Evolutionary conservation across 2,113 vertebrate genomes (phyloP), one percentile per base, ranked within the genome.

Genomic region (Astur gentilis): DNA sequence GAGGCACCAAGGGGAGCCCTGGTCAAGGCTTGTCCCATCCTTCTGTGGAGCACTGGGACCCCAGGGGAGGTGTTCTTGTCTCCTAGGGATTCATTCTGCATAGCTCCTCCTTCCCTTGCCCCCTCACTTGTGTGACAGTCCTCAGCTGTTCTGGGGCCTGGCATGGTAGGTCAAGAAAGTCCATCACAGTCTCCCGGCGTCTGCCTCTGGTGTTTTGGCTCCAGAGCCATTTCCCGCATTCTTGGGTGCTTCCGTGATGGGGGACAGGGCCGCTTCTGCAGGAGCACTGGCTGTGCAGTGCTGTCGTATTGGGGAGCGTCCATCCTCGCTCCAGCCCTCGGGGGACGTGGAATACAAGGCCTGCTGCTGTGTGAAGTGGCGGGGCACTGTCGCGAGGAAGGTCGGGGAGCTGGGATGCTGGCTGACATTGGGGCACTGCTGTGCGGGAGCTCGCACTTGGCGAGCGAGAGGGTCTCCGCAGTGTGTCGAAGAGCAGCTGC

Each of bases 271-370:
- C 42, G 22, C 11, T 66, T 16, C 55, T 36, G 26, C 3, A 3
- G 60, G 44, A 42, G 29, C 8, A 2, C 38, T 44, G 42, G 32
- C 57, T 27, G 34, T 9, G 6, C 1, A 6, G 70, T 65, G 55
- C 27, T 29, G n/a, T 16, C 44, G 17, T 5, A 1, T 13, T 34
- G 40, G 40, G 42, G 67, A 67, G 47, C 6, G 3, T 25, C 49
- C 4, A 4, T 26, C 23, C 42, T 62, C 0, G 0, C 64, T 38
- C 27, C 62, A 70, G 52, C 58, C 40, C 61, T 15, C 7, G 1
- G 16, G 38, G 29, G 45, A 69, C 15, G 49, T 8, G 13, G 58
- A 36, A 36, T 57, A 27, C 2, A 7, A 40, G 36, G 13, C 25
- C 32, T 6, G 61, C 45, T 40, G 55, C n/a, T 45, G 57, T 11